Conservation (phyloP, 35 echinoderm and acorn worm genomes). For the Chiridota heheva region DNA sequence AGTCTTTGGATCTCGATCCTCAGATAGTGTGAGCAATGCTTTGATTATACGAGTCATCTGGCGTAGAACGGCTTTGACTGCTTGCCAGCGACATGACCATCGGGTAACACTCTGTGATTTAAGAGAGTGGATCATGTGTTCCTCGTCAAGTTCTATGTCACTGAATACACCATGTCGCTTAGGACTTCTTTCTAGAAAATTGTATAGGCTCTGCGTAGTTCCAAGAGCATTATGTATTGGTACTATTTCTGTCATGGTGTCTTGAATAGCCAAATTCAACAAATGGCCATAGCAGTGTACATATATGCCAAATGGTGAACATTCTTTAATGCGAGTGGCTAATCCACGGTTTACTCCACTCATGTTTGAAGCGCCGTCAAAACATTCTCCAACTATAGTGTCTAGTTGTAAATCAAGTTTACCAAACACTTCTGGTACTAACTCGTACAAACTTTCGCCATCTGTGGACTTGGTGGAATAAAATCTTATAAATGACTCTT, state of each 20-base stretch:
- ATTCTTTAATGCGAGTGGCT: conserved; percentile 15
- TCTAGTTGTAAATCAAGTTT: conserved; percentile 44
- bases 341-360: neutral
- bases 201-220: conserved; percentile 4
- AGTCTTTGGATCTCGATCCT: conserved; percentile 28
- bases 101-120: too few species aligned
- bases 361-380: conserved; percentile 15
- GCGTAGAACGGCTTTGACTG: neutral
- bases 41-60: conserved; percentile 31
- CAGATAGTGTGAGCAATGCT: conserved; percentile 1
- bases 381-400: conserved; percentile 48
- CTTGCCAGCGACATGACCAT: too few species aligned
- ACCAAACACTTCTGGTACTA: conserved; percentile 39
- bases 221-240: conserved; percentile 30
- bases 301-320: conserved; percentile 32
- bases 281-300: conserved; percentile 33
- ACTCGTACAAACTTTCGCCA: neutral
- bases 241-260: conserved; percentile 19
- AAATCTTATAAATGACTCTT: conserved; percentile 30
- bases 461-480: conserved; percentile 37
- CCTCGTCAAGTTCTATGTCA: too few species aligned
- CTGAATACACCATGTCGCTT: too few species aligned
- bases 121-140: too few species aligned
- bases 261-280: conserved; percentile 37
- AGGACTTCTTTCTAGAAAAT: conserved; percentile 27